Evolutionary conservation across 2,113 vertebrate genomes (phyloP).

Genomic region (Chascanopsetta lugubris): DNA sequence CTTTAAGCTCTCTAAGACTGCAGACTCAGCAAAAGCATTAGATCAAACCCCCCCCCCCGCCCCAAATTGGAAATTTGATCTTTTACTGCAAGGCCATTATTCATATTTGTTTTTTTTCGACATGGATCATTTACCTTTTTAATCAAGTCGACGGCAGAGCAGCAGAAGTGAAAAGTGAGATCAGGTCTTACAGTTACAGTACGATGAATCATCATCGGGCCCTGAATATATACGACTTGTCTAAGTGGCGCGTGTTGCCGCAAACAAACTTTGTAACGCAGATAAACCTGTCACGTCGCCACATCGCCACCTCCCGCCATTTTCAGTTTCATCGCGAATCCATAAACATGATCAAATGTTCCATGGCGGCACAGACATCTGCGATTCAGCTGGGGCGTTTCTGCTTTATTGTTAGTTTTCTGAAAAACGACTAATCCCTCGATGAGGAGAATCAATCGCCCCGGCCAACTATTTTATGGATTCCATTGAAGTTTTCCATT

Average conservation of each 20-base stretch:
- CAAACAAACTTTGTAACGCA: too few species aligned
- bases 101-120: background rate
- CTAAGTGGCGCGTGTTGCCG: conserved; percentile 7
- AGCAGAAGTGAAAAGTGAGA: background rate
- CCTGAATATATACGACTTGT: too few species aligned
- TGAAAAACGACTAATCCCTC: conserved; percentile 32
- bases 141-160: background rate
- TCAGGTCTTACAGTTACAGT: background rate
- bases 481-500: conserved; percentile 41
- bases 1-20: too few species aligned
- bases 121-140: background rate
- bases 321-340: conserved; percentile 2
- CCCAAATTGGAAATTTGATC: too few species aligned
- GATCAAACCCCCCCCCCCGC: too few species aligned
- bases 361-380: conserved; percentile 2
- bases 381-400: conserved; percentile 28
- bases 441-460: conserved; percentile 24
- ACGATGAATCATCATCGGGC: background rate
- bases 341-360: conserved; percentile 17
- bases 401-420: conserved; percentile 9
- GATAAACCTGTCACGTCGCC: too few species aligned
- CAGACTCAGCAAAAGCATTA: too few species aligned
- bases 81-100: too few species aligned
- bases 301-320: background rate
- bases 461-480: conserved; percentile 33